Evolutionary conservation across 2,113 vertebrate species (phyloP), one percentile per base, ranked within the genome.

Genomic region (Neotoma lepida): DNA sequence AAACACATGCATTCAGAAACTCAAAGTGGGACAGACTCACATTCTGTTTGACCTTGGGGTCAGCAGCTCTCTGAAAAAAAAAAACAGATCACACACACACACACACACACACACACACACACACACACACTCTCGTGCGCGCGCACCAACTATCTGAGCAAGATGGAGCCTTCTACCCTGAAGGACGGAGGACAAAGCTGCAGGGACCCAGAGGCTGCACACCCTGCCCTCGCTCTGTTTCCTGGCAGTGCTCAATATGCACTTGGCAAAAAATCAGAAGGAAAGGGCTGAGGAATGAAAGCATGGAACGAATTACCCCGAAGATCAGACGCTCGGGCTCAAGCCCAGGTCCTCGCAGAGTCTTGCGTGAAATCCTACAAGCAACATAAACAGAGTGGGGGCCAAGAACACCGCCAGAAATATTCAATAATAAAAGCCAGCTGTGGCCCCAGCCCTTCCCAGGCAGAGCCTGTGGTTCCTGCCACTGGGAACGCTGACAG

Each of bases 401-500:
- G 98, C 98, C 98, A 98, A 98, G 96, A 97, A 97, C 98, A 95
- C 98, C 98, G 97, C 98, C 97, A 98, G 98, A 98, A 98, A 97
- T 96, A 97, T 98, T 98, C 97, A 96, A 96, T 98, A 98, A 98
- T 98, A 97, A 98, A 98, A 98, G 98, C 97, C 98, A 98, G 98
- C 98, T 98, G 98, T 97, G 97, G 91, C 87, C 93, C 96, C 96
- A 98, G 98, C 98, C 74, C 86, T 96, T 96, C 97, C 98, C 97
- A 95, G 97, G 94, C 92, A 74, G 98, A 95, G 96, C 97, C 97
- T 98, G 98, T 98, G 98, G 97, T 98, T 97, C 98, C 97, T 97
- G 97, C 97, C 97, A 18, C 90, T 95, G 97, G 97, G 98, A 98
- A 98, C 97, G 98, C 98, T 98, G 98, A 99, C 98, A 94, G 96